Evolutionary conservation across 2,113 vertebrate species (phyloP), one percentile per base, ranked within the genome.

Genomic region (Choloepus hoffmanni): DNA sequence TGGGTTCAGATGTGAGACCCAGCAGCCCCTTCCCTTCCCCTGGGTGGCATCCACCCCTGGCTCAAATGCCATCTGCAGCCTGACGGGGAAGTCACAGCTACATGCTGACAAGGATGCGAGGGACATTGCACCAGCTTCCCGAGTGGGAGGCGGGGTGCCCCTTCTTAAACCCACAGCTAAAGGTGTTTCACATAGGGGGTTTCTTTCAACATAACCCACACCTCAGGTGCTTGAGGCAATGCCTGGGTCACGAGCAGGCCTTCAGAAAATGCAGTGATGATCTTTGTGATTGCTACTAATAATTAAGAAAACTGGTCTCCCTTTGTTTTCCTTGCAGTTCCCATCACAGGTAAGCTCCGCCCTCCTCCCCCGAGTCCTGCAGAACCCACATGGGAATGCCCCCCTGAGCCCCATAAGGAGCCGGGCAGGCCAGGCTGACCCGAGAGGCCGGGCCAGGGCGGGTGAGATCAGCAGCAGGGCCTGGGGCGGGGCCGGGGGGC

Each of bases 251-350:
- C 30, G 2, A 10, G 7, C 26, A 24, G 43, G 78, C n/a, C 15
- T 60, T 26, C 19, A 1, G 4, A 18, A 43, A 62, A 2, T 8
- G 0, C 7, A 2, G 45, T 0, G 50, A 18, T 33, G 36, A 12
- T 21, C 33, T 36, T n/a, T 30, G n/a, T 67, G 21, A 19, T 72
- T 0, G 21, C 70, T 63, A 26, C 55, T 65, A 9, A n/a, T 58
- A 18, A 62, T 30, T 73, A 53, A 91, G 53, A 72, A 16, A 26
- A 33, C 55, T 28, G 0, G 68, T 77, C 79, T 8, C 33, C 26
- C 36, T 79, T 55, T 94, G 7, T 95, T 92, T 70, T 90, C 30
- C 1, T 87, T 89, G 43, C 83, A 97, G 96, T 3, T 0, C 0
- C 4, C 0, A 0, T 19, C 14, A 11, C 79, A 82, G 96, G 97